A percentile compares a stretch with the other conserved stretches of the same genome.
phyloP scores from a whole-genome alignment of 2,797 vertebrate genomes.

The Buceros bicornis region DNA sequence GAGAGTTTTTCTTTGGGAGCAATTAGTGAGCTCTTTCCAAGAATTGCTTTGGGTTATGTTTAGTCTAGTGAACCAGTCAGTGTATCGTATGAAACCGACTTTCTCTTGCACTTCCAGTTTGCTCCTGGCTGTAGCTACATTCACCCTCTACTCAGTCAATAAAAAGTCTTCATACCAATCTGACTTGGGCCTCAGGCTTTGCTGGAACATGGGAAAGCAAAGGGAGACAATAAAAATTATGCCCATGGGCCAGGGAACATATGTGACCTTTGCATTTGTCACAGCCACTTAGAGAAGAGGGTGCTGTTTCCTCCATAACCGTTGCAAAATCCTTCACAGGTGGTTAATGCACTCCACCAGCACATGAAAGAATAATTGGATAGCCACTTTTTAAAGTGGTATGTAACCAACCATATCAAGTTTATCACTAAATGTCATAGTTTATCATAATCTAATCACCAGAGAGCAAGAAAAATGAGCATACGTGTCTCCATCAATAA shows the following conservation, averaged over 20 bases:
- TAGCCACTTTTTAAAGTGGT: slow-evolving; percentile 28
- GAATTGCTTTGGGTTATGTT: neutral
- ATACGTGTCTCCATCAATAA: slow-evolving; percentile 68
- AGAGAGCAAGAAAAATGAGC: slow-evolving; percentile 53
- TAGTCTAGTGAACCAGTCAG: neutral
- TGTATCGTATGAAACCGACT: neutral
- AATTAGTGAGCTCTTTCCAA: neutral
- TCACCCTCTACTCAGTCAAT: neutral
- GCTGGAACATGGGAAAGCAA: neutral
- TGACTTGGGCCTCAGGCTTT: neutral
- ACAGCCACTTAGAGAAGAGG: neutral
- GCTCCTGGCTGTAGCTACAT: neutral
- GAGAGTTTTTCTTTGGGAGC: neutral
- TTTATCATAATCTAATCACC: slow-evolving; percentile 71
- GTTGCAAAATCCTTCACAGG: slow-evolving; percentile 20
- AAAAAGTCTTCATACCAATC: neutral
- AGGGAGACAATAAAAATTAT: neutral
- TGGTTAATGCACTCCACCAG: slow-evolving; percentile 25
- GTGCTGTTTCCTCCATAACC: neutral
- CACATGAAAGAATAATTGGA: slow-evolving; percentile 43
- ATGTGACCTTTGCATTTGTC: slow-evolving; percentile 6
- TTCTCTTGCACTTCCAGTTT: neutral
- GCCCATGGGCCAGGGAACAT: neutral
- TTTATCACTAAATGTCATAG: slow-evolving; percentile 65
- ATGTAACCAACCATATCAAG: slow-evolving; percentile 61